Base-by-base conservation (phyloP, 2,113 vertebrate species). In the Elaphurus davidianus region DNA sequence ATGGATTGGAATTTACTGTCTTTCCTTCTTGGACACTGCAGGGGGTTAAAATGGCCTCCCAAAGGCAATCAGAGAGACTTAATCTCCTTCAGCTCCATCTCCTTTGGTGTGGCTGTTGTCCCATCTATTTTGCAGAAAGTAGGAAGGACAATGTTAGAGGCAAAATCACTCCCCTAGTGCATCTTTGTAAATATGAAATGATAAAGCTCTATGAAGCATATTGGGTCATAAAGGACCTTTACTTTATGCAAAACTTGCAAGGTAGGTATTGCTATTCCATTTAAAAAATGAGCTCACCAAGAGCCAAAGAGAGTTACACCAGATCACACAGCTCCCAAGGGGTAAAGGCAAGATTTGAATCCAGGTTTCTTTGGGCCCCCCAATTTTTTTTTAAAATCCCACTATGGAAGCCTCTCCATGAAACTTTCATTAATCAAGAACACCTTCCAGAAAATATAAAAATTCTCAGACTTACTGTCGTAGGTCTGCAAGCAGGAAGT, bases 371-470 rank as follows among this genome's bases (percentile, higher is more conserved):
- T 83, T 52, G 40, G 45, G n/a, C 67, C 14, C 17, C 17, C 50
- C 12, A 23, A n/a, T n/a, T 67, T 67, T 28, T 59, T 50, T 62
- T 1, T 3, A 3, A 50, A 54, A 64, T 25, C 95, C 67, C 64
- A 43, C n/a, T 4, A 14, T 25, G 43, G 76, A 88, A 50, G 21
- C 7, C 59, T 79, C 8, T 76, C 27, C 8, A 0, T n/a, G 59
- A 76, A 60, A 86, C 43, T 71, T 76, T 90, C 28, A 43, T 40
- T 67, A 62, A 33, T 40, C 74, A 76, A 92, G 47, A 90, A 17
- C 4, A 3, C 15, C n/a, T 87, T 94, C 87, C 19, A 30, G 59
- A 86, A 86, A 89, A 50, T 83, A 33, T 14, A 27, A 21, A 71
- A 16, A n/a, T 23, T n/a, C 43, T 5, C 59, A 43, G 6, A 52